Evolutionary conservation across 2,888 invertebrate species (phyloP), one percentile per base, ranked within the genome.

Genomic region (Macaria liturata): DNA sequence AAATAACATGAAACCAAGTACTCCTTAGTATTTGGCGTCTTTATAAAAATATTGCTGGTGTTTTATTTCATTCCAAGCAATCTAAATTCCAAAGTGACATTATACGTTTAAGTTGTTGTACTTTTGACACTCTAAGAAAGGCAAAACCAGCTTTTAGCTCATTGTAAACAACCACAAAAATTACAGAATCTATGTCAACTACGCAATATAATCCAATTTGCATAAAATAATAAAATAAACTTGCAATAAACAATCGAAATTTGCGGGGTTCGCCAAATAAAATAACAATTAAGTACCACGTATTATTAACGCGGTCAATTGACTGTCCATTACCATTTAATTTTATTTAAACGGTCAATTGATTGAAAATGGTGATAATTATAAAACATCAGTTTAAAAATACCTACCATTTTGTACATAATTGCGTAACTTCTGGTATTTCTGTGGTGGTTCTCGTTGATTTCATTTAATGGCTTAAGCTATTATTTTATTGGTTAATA

Each of bases 261-360:
- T 20, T 47, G 42, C 46, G 37, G 37, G 37, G 31, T 43, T 32
- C 34, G 39, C 46, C 43, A 59, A 59, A 59, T 43, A 49, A 46
- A 48, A 49, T 46, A 34, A 42, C 46, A 54, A 46, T 54, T 20
- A 20, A 20, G 20, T 9, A 43, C 20, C 45, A 42, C 30, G 32
- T 43, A 52, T 51, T 55, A 42, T 40, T 44, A 34, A 44, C 39
- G 37, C 50, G 54, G 59, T 59, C 59, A 54, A 54, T 50, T 30
- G 47, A 43, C 30, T 42, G 37, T 4, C 46, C 31, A 58, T 53
- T 34, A 53, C 34, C 40, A 53, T 51, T 46, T 47, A 31, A 50
- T 56, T 57, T 57, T 42, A 44, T 48, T 47, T 9, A 30, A 44
- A 5, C 43, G 46, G 37, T 47, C 47, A 47, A 51, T 48, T 44